These are phyloP conservation scores for Dryoscopus gambensis DNA, from an alignment of 2,113 vertebrate species.

Conservation along the genomic window DNA sequence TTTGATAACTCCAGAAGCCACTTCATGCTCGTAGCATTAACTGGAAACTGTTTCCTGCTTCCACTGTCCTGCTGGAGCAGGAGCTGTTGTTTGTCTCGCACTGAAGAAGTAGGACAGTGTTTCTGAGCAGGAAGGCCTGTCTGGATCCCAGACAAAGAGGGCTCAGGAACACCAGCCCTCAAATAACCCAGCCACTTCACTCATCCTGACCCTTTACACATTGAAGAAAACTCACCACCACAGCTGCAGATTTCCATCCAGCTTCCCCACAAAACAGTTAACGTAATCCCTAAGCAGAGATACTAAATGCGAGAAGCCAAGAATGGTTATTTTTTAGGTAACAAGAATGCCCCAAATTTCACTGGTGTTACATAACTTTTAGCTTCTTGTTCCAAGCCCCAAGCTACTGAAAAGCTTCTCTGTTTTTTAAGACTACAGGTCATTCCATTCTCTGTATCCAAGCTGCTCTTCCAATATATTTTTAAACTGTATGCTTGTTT, in stretches of 20 bases:
- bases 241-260: slow-evolving; percentile 2
- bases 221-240: not conserved
- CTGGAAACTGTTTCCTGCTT: slow-evolving; percentile 22
- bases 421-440: slow-evolving; percentile 21
- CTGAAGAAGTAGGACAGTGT: slow-evolving; percentile 57
- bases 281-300: slow-evolving; percentile 6
- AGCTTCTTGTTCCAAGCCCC: slow-evolving; percentile 13
- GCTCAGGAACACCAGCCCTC: slow-evolving; percentile 61
- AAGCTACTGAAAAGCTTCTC: slow-evolving; percentile 41
- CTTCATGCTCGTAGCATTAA: not conserved
- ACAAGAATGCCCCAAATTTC: not conserved
- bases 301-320: not conserved
- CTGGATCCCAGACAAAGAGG: slow-evolving; percentile 33
- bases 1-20: not conserved
- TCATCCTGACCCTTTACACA: not conserved
- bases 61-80: not conserved
- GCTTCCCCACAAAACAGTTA: slow-evolving; percentile 21
- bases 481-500: slow-evolving; percentile 7
- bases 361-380: slow-evolving; percentile 13
- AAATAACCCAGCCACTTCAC: slow-evolving; percentile 57
- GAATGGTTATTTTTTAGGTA: slow-evolving; percentile 6
- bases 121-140: slow-evolving; percentile 64
- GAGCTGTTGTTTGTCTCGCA: slow-evolving; percentile 58
- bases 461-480: slow-evolving; percentile 8
- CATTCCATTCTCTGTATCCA: slow-evolving; percentile 16